Evolutionary conservation across 2,113 vertebrate species (phyloP).

Genomic region (Vulpes lagopus): DNA sequence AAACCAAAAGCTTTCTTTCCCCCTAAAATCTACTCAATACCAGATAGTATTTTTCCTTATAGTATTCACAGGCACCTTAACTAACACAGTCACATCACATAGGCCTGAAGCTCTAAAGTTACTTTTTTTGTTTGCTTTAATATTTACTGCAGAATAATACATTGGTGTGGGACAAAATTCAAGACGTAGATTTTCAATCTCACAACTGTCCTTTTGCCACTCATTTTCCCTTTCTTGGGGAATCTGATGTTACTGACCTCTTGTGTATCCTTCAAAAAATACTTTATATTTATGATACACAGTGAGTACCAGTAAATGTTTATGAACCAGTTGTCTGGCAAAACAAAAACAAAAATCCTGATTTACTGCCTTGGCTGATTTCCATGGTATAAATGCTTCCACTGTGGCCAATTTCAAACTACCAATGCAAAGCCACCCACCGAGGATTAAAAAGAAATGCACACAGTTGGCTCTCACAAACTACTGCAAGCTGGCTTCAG

Average conservation of each 20-base stretch:
- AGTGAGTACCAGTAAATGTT: background rate
- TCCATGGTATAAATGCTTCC: background rate
- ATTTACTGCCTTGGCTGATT: background rate
- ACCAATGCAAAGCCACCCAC: background rate
- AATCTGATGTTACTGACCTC: background rate
- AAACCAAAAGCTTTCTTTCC: background rate
- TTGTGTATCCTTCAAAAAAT: background rate
- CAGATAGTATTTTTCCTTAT: background rate
- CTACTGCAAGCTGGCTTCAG: background rate
- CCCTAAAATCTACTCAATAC: background rate
- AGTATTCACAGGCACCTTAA: background rate
- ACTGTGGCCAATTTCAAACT: background rate
- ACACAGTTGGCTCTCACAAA: background rate
- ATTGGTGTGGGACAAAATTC: constrained; percentile 21
- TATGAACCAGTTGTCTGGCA: background rate
- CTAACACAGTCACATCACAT: background rate
- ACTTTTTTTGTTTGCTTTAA: background rate
- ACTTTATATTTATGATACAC: background rate
- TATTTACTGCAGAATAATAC: background rate
- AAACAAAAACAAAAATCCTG: constrained; percentile 7
- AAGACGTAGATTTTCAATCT: background rate
- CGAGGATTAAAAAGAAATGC: background rate
- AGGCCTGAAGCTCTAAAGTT: background rate
- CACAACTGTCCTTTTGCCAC: background rate
- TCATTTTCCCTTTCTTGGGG: background rate